A percentile compares a stretch with the other conserved stretches of the same genome.
Evolutionary conservation across 2,113 vertebrate species (phyloP).

Genomic region (Apaloderma vittatum): DNA sequence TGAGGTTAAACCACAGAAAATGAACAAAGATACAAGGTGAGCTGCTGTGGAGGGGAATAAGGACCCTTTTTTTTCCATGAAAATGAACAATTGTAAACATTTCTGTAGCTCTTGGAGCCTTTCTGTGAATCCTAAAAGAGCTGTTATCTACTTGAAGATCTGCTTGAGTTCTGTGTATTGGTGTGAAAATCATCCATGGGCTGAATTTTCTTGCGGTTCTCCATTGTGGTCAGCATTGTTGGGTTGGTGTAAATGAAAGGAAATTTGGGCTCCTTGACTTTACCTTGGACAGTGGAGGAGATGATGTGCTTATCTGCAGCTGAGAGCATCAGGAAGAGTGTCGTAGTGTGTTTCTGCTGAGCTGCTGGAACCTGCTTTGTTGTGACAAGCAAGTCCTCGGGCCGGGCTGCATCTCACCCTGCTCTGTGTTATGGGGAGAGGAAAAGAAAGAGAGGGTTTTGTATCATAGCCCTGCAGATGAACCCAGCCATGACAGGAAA

Average conservation of each 20-base stretch:
- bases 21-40: constrained; percentile 24
- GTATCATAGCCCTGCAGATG: background rate
- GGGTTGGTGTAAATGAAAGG: background rate
- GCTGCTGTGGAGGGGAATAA: background rate
- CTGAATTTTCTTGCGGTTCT: background rate
- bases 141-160: background rate
- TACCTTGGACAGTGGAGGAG: background rate
- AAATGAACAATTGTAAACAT: background rate
- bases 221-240: background rate
- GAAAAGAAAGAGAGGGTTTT: background rate
- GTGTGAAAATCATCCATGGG: background rate
- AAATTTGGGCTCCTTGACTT: background rate
- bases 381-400: background rate
- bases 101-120: background rate
- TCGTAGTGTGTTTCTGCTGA: background rate
- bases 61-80: background rate
- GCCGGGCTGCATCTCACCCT: background rate
- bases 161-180: background rate
- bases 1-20: constrained; percentile 8
- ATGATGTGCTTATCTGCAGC: background rate
- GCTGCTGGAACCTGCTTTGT: background rate
- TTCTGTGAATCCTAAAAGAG: background rate
- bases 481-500: background rate
- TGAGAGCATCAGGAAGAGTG: background rate
- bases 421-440: background rate